A percentile compares a stretch with the other conserved stretches of the same genome.
These are phyloP conservation scores for Drosophila pachea DNA, from an alignment of 1,140 invertebrate genomes.

Conservation along the genomic window DNA sequence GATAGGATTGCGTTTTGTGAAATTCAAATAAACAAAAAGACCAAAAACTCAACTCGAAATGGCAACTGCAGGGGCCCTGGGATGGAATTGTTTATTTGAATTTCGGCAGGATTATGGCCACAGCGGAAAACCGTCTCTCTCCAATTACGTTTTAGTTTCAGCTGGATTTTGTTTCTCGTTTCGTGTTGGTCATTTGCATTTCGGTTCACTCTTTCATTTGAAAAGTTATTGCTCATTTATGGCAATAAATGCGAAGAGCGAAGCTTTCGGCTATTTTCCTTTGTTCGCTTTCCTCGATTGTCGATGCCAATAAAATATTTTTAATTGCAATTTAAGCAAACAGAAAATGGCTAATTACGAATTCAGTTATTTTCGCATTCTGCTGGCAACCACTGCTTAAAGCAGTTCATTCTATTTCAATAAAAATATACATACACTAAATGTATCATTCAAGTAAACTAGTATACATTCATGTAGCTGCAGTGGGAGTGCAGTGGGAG, in stretches of 20 bases:
- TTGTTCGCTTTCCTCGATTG: slow-evolving; percentile 11
- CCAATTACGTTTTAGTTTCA: neutral
- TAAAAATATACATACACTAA: too few relatives aligned
- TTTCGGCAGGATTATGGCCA: neutral
- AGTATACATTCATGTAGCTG: too few relatives aligned
- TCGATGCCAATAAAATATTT: slow-evolving; percentile 33
- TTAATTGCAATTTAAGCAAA: slow-evolving; percentile 55
- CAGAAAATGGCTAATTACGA: slow-evolving; percentile 11
- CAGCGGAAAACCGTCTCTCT: neutral
- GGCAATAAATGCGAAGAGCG: slow-evolving; percentile 9
- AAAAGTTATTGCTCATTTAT: slow-evolving; percentile 54
- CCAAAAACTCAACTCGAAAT: too few relatives aligned
- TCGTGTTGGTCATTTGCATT: slow-evolving; percentile 23
- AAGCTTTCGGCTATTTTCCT: slow-evolving; percentile 20
- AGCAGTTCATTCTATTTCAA: too few relatives aligned
- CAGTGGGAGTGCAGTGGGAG: too few relatives aligned
- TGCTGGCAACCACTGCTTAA: too few relatives aligned
- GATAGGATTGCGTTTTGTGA: too few relatives aligned
- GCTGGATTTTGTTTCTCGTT: neutral
- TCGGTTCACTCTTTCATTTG: slow-evolving; percentile 9
- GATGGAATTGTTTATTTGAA: too few relatives aligned
- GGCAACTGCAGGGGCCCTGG: too few relatives aligned
- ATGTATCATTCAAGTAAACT: too few relatives aligned
- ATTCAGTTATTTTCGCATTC: neutral
- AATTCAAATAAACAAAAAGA: too few relatives aligned